These are phyloP conservation scores for Pardalotus punctatus DNA, from an alignment of 2,113 vertebrate genomes.

Conservation along the genomic window DNA sequence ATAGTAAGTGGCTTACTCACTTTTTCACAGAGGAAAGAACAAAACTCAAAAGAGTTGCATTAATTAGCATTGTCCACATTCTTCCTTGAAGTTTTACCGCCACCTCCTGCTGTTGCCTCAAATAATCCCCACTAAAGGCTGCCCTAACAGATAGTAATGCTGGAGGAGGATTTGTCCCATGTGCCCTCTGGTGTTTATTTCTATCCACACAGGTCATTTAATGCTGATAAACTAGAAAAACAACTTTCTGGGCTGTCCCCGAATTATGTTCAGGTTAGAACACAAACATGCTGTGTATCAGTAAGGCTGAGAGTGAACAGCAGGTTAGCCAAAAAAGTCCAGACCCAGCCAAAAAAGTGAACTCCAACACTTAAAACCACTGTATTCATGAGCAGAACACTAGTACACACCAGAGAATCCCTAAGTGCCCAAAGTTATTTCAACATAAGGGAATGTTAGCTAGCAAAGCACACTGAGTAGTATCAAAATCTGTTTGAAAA, in stretches of 20 bases:
- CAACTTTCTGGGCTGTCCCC: background rate
- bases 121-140: background rate
- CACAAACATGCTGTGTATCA: background rate
- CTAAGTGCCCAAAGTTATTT: background rate
- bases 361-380: background rate
- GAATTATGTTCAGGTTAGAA: background rate
- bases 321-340: background rate
- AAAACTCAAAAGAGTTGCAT: background rate
- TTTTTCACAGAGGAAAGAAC: background rate
- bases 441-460: background rate
- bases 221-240: background rate
- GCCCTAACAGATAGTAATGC: background rate
- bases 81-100: background rate
- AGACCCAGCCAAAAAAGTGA: background rate
- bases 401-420: background rate
- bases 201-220: background rate
- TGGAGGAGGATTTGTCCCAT: background rate
- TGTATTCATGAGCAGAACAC: background rate
- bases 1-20: background rate
- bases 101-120: background rate
- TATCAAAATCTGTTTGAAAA: background rate
- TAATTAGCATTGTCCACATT: background rate
- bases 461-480: background rate
- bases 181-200: background rate
- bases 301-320: background rate